Evolutionary conservation across 2,888 invertebrate species (phyloP).

Genomic region (Lomographa bimaculata): DNA sequence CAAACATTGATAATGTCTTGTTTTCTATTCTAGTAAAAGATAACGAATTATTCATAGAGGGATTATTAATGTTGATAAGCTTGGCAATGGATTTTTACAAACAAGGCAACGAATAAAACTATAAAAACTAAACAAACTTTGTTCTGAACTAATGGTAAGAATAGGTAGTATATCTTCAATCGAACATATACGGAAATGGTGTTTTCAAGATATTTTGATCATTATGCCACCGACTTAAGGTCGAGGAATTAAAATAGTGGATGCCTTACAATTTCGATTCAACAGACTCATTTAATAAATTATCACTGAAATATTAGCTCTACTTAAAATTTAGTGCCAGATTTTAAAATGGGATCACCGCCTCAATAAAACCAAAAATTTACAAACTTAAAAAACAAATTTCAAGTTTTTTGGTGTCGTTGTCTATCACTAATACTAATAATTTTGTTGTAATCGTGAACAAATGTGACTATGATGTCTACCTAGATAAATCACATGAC

Average conservation of each 20-base stretch:
- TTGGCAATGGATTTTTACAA: not conserved
- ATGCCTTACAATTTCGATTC: no score
- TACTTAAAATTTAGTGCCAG: no score
- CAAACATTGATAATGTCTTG: constrained; percentile 1
- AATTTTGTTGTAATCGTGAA: constrained; percentile 56
- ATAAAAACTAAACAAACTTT: no score
- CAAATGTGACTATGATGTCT: constrained; percentile 58
- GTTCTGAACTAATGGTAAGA: no score
- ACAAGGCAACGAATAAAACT: no score
- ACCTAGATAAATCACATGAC: constrained; percentile 64
- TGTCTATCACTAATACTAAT: constrained; percentile 58
- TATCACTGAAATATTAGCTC: no score
- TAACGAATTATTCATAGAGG: constrained; percentile 13
- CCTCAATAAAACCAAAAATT: constrained; percentile 14
- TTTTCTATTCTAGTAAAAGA: constrained; percentile 9
- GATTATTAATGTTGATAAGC: constrained; percentile 14
- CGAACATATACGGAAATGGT: no score
- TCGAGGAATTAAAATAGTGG: no score
- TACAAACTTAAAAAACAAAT: constrained; percentile 29
- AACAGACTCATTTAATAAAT: no score
- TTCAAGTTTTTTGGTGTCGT: constrained; percentile 66
- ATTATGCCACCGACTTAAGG: not conserved
- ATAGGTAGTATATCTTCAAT: no score
- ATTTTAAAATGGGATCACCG: no score
- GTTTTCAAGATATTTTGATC: not conserved